Evolutionary conservation across 2,888 invertebrate genomes (phyloP), one percentile per base, ranked within the genome.

Genomic region (Cheilosia vulpina): DNA sequence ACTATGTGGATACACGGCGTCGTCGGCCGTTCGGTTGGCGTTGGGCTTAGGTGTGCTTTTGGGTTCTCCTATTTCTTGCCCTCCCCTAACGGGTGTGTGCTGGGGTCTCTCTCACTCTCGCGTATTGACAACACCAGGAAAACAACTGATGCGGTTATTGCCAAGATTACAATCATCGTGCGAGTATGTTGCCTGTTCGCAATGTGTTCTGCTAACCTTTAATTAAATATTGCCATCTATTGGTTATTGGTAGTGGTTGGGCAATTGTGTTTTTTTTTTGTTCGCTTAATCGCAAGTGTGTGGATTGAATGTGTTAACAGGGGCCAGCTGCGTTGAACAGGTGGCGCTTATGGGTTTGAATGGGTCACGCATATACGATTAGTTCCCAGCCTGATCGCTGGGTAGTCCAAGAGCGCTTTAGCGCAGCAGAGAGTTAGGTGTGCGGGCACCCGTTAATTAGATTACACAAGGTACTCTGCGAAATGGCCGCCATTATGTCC

Each of bases 61-160:
- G 17, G 31, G 38, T 17, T 52, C 24, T 13, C 15, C 24, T n/a
- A 17, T 57, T 38, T 41, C 43, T 38, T 38, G 38, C 38, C 38
- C 38, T 38, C 69, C 27, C 21, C 21, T 31, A 65, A 58, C 60
- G 78, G 78, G 66, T 72, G 63, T 69, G 58, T 31, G 9, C 9
- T 34, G 21, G 19, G 13, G 58, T 15, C 60, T 34, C 15, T 55
- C 6, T 19, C 34, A 34, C 34, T 34, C 50, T n/a, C 43, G 31
- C 2, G 34, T 63, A 78, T 57, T 65, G 60, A 66, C 75, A 65
- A 47, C 58, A 62, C 41, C 41, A 76, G 71, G 60, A 80, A 80
- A 79, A 57, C 62, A 43, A 69, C 73, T 65, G 73, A 84, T 73
- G 78, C 65, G 84, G 58, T 75, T 75, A 69, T 79, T 50, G 75